Base-by-base conservation (phyloP, 2,113 vertebrate species). In the Neopipo cinnamomea region DNA sequence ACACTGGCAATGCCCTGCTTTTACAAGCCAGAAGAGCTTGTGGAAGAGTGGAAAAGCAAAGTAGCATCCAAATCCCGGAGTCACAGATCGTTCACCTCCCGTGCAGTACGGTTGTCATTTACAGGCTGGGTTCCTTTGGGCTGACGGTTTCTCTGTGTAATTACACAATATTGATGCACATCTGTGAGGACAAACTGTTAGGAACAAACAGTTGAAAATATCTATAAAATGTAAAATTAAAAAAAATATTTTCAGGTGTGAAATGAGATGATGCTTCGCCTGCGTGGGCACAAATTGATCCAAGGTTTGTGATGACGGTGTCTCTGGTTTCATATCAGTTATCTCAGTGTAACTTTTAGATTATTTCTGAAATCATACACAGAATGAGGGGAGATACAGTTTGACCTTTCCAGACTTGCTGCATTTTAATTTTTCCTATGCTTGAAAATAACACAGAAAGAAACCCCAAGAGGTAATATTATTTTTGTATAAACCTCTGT, bases 361-460 rank as follows among this genome's bases (percentile, higher is more conserved):
- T 94, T 84, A 88, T 68, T 94, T 94, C 90, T 90, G 61, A 92
- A 94, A 93, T 81, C 85, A 71, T 52, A 88, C 31, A 86, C 76
- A 61, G 83, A 86, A 90, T 65, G 88, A 94, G 91, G 56, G 79
- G 65, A 94, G 68, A 81, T 73, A 71, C 35, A 49, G 28, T 77
- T 71, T 92, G 93, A 96, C 90, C 88, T 93, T 92, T 90, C 61
- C 56, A 89, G 76, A 75, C 61, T 91, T 75, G 28, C 85, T 91
- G 76, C 80, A 85, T 96, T 91, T 96, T 84, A 91, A 78, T 94
- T 95, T 91, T 91, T 91, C 65, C 53, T 72, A 8, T 72, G 41
- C 76, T 75, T 95, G 78, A 76, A 96, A 91, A 91, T 81, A 84
- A 88, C 44, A 53, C 20, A 84, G 85, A 41, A 95, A 93, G 90